Base-by-base conservation (phyloP, 1,140 invertebrate genomes). In the Drosophila athabasca region DNA sequence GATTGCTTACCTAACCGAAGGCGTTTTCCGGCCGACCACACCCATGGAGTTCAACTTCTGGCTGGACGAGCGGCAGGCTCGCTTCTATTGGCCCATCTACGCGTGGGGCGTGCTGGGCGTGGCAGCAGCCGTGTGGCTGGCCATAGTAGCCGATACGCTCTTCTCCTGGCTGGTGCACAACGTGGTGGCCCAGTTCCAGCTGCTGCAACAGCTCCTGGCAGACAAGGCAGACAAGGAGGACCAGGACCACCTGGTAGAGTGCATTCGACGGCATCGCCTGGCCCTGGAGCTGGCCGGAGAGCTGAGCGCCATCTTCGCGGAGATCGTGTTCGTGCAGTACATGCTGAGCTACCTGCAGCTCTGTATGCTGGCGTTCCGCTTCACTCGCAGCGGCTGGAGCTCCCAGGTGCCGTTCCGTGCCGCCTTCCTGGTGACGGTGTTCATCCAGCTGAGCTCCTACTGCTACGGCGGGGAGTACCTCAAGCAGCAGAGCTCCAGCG, bases 121-220 rank as follows among this genome's bases (percentile, higher is more conserved):
- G 15, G 53, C 54, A 17, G 55, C 62, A 0, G 76, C 58, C 0
- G 76, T 55, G 13, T 69, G 54, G 35, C 17, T 64, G 6, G 60
- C 70, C 17, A 52, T 82, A 0, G 62, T 64, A 4, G 65, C 58
- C 11, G 80, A 84, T 1, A 76, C 79, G 0, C 41, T 82, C 11
- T 84, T 79, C 62, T 72, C 62, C 39, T 84, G 80, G 80, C 55
- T 84, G 6, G 17, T 69, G 7, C 71, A 74, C 53, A 83, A 83
- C 3, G 66, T 83, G 17, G 68, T 73, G 8, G 62, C 57, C 0
- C 81, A 77, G 43, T 85, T 83, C 15, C 57, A 62, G 45, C 15
- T 79, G n/a, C 59, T 79, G 2, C 49, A 62, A 11, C 6, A 70
- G n/a, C 39, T 24, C 0, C 15, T 45, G 7, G 7, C 17, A 46